phyloP scores from a whole-genome alignment of 2,797 vertebrate genomes.

The Gouania willdenowi region DNA sequence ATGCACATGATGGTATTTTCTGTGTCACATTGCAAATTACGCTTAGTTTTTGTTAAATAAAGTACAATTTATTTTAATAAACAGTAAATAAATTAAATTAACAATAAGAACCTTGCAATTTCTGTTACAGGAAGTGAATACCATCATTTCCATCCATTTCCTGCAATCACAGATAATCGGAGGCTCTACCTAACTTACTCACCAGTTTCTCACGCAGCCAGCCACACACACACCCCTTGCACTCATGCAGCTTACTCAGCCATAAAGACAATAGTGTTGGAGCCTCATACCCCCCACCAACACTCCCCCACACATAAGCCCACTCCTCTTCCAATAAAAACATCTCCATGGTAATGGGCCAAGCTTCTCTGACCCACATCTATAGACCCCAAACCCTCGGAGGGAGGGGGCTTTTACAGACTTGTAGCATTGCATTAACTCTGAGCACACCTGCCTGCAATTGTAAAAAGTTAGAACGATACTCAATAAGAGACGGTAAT shows the following conservation, averaged over 20 bases:
- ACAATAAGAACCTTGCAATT: no score
- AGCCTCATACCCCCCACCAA: conserved; percentile 17
- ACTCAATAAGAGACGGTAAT: neutral
- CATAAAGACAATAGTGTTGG: conserved; percentile 66
- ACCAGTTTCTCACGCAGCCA: conserved; percentile 42
- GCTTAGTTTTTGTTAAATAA: no score
- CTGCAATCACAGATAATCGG: no score
- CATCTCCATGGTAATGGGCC: conserved; percentile 73
- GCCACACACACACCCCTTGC: conserved; percentile 33
- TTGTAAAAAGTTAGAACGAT: neutral
- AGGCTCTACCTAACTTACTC: no score
- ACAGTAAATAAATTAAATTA: no score
- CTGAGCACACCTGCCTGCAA: conserved; percentile 24
- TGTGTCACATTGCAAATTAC: no score
- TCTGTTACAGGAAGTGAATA: no score
- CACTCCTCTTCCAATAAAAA: conserved; percentile 62
- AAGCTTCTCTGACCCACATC: conserved; percentile 71
- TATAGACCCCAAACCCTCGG: conserved; percentile 25
- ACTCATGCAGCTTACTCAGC: conserved; percentile 67
- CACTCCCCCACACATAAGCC: conserved; percentile 37
- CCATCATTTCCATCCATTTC: no score
- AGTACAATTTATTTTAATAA: no score
- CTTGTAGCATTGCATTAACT: conserved; percentile 40
- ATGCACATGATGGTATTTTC: no score
- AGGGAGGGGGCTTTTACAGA: conserved; percentile 25